These are phyloP conservation scores for Agrenia bidenticulata DNA, from an alignment of 2,888 invertebrate species.

Conservation along the genomic window DNA sequence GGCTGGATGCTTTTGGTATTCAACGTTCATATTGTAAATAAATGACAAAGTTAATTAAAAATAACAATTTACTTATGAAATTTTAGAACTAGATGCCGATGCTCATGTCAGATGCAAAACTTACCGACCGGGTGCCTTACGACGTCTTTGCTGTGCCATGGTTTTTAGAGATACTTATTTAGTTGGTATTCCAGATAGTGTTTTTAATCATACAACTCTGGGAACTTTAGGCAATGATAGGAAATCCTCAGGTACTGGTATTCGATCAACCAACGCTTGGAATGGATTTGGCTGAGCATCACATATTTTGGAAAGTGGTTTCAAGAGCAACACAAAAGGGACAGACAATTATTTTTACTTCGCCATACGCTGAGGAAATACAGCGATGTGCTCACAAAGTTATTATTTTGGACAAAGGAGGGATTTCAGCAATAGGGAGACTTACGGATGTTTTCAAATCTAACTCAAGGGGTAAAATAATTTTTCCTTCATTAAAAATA, in stretches of 20 bases:
- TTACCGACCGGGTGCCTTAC: constrained; percentile 23
- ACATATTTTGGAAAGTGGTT: constrained; percentile 40
- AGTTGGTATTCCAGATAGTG: not conserved
- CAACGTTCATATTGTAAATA: no score
- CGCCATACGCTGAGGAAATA: constrained; percentile 32
- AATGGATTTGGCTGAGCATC: constrained; percentile 31
- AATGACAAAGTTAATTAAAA: no score
- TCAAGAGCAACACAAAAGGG: constrained; percentile 10
- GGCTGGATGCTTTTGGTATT: constrained; percentile 37
- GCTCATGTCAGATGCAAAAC: constrained; percentile 19
- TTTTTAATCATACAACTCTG: not conserved
- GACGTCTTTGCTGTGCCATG: constrained; percentile 32
- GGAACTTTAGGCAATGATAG: constrained; percentile 26
- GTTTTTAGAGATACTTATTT: no score
- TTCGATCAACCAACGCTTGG: constrained; percentile 34
- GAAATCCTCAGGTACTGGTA: constrained; percentile 24
- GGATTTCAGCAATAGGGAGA: constrained; percentile 31
- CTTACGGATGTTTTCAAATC: constrained; percentile 27
- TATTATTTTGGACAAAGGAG: constrained; percentile 31
- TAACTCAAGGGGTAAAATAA: constrained; percentile 34
- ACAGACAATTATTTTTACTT: constrained; percentile 36
- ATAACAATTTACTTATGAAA: no score
- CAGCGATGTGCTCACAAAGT: constrained; percentile 28
- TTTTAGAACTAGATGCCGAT: constrained; percentile 13
- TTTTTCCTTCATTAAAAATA: no score